These are phyloP conservation scores for Stenopsyche tienmushanensis DNA, from an alignment of 1,140 invertebrate genomes.

Conservation along the genomic window DNA sequence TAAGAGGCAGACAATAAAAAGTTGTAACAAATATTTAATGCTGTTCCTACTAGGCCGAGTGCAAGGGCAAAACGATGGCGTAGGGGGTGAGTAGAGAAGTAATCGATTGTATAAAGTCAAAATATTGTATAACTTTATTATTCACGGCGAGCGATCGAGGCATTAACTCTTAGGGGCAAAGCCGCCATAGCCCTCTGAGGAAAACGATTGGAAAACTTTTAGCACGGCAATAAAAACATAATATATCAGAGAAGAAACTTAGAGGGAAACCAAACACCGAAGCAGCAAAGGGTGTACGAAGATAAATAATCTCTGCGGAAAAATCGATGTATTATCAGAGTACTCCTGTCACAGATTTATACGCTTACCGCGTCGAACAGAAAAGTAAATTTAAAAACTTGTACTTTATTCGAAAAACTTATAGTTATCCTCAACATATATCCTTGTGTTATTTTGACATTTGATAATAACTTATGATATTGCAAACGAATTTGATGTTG, in stretches of 20 bases:
- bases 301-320: conserved; percentile 35
- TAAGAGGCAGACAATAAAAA: conserved; percentile 13
- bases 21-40: conserved; percentile 14
- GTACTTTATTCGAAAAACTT: too few relatives aligned
- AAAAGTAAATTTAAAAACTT: too few relatives aligned
- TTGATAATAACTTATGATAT: too few relatives aligned
- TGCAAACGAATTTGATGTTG: too few relatives aligned
- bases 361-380: not conserved
- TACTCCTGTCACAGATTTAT: conserved; percentile 29
- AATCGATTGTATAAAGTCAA: conserved; percentile 28
- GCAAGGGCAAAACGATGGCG: not conserved
- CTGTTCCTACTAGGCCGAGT: not conserved
- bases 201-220: conserved; percentile 43
- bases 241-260: conserved; percentile 37
- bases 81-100: not conserved
- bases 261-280: conserved; percentile 20
- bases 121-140: conserved; percentile 37
- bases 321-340: conserved; percentile 22
- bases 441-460: too few relatives aligned
- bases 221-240: conserved; percentile 42
- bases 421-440: too few relatives aligned
- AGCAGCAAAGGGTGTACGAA: conserved; percentile 12
- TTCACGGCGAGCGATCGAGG: conserved; percentile 32
- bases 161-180: conserved; percentile 37
- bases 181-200: conserved; percentile 32